Percentiles rank a stretch among this genome's conserved stretches.
These are phyloP conservation scores for Melanotaenia pygmaea DNA, from an alignment of 2,797 vertebrate genomes.

Conservation along the genomic window DNA sequence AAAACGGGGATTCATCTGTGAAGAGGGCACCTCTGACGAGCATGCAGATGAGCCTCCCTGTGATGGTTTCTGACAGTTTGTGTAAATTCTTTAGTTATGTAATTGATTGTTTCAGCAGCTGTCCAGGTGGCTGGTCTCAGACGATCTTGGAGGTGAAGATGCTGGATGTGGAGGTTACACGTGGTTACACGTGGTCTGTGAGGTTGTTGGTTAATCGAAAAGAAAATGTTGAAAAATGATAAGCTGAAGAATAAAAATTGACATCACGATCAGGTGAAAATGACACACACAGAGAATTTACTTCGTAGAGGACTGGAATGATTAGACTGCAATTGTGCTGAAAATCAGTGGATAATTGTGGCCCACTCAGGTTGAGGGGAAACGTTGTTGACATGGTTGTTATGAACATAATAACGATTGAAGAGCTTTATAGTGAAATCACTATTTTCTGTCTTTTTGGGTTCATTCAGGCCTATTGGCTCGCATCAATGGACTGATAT, in stretches of 20 bases:
- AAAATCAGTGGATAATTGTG: slow-evolving; percentile 63
- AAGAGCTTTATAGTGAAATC: slow-evolving; percentile 49
- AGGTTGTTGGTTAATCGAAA: too few relatives aligned
- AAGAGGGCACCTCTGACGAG: too few relatives aligned
- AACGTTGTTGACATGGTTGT: slow-evolving; percentile 61
- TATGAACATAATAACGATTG: slow-evolving; percentile 49
- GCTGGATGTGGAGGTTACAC: too few relatives aligned
- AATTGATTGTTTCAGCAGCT: background rate
- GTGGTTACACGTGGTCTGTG: too few relatives aligned
- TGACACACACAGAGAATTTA: slow-evolving; percentile 35
- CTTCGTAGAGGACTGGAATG: slow-evolving; percentile 42
- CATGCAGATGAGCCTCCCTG: too few relatives aligned
- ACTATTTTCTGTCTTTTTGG: slow-evolving; percentile 15
- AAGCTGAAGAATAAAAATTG: background rate
- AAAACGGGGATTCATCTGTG: too few relatives aligned
- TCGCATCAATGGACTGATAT: slow-evolving; percentile 23
- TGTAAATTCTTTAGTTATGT: too few relatives aligned
- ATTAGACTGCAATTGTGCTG: slow-evolving; percentile 52
- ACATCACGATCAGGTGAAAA: slow-evolving; percentile 37
- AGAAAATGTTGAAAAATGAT: slow-evolving; percentile 3
- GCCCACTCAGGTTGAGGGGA: slow-evolving; percentile 50
- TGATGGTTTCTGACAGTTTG: too few relatives aligned
- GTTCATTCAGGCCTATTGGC: slow-evolving; percentile 18
- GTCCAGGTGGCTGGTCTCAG: too few relatives aligned
- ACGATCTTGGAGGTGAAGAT: too few relatives aligned